Evolutionary conservation across 2,888 invertebrate genomes (phyloP).

Genomic region (Sinopyrophorus schimmeli): DNA sequence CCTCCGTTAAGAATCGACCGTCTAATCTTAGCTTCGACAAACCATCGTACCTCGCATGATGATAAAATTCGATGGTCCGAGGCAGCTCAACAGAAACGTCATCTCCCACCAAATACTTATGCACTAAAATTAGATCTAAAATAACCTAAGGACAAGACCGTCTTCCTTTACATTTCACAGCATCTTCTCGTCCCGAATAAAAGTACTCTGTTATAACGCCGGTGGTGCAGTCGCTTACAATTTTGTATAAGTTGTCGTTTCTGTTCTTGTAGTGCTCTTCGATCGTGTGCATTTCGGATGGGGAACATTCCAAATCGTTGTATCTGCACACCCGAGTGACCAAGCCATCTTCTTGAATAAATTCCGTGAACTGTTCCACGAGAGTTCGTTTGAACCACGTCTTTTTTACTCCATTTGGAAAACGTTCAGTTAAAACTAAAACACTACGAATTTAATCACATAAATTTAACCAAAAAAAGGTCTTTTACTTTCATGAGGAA

Average conservation of each 20-base stretch:
- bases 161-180: slow-evolving; percentile 64
- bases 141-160: slow-evolving; percentile 49
- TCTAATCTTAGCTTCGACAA: slow-evolving; percentile 63
- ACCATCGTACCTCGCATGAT: slow-evolving; percentile 70
- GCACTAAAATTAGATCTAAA: no score
- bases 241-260: slow-evolving; percentile 63
- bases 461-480: neutral
- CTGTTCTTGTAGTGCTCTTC: slow-evolving; percentile 70
- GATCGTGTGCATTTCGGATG: slow-evolving; percentile 49
- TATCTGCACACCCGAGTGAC: slow-evolving; percentile 65
- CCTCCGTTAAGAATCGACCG: slow-evolving; percentile 59
- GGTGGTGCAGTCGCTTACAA: slow-evolving; percentile 58
- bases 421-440: slow-evolving; percentile 62
- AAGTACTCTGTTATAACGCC: slow-evolving; percentile 65
- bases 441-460: neutral
- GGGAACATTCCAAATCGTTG: slow-evolving; percentile 62
- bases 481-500: slow-evolving; percentile 61
- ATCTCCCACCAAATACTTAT: slow-evolving; percentile 48
- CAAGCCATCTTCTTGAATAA: slow-evolving; percentile 73
- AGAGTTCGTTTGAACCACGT: slow-evolving; percentile 73
- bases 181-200: slow-evolving; percentile 68
- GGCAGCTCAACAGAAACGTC: slow-evolving; percentile 46
- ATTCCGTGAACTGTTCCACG: slow-evolving; percentile 78
- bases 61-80: slow-evolving; percentile 58
- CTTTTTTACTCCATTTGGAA: slow-evolving; percentile 71